A percentile compares a stretch with the other conserved stretches of the same genome.
phyloP scores from a whole-genome alignment of 2,888 invertebrate genomes.

The Oeneis ivallda region DNA sequence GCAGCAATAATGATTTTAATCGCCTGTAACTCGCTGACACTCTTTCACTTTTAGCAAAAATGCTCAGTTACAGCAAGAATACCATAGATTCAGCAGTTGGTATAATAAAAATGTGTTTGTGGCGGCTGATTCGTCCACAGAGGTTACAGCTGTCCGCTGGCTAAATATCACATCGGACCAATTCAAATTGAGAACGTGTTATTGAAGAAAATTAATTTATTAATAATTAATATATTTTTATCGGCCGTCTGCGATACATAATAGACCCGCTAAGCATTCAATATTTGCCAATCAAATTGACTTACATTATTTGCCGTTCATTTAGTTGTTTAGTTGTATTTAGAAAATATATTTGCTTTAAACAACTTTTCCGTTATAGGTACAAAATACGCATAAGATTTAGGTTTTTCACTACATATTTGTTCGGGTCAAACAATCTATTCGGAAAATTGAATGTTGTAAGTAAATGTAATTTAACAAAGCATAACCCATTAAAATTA shows the following conservation, averaged over 20 bases:
- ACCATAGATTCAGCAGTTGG: background rate
- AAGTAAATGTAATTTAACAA: background rate
- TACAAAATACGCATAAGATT: background rate
- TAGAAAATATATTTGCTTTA: slow-evolving; percentile 30
- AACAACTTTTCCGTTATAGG: slow-evolving; percentile 19
- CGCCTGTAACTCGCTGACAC: background rate
- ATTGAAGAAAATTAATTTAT: no score
- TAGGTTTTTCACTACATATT: slow-evolving; percentile 1
- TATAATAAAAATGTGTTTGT: background rate
- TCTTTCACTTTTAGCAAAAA: background rate
- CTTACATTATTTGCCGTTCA: slow-evolving; percentile 35
- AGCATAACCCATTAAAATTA: background rate
- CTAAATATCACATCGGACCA: no score
- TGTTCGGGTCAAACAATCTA: background rate
- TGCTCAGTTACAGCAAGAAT: background rate
- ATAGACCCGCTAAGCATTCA: slow-evolving; percentile 26
- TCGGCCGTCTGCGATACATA: background rate
- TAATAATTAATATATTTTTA: no score
- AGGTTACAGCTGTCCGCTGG: no score
- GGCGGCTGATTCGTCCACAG: no score
- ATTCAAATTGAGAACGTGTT: no score
- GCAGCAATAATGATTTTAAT: background rate
- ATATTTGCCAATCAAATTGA: slow-evolving; percentile 37
- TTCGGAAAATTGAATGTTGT: background rate
- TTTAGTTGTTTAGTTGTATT: slow-evolving; percentile 31